Conservation (phyloP, 2,797 vertebrate species). For the Numenius phaeopus region DNA sequence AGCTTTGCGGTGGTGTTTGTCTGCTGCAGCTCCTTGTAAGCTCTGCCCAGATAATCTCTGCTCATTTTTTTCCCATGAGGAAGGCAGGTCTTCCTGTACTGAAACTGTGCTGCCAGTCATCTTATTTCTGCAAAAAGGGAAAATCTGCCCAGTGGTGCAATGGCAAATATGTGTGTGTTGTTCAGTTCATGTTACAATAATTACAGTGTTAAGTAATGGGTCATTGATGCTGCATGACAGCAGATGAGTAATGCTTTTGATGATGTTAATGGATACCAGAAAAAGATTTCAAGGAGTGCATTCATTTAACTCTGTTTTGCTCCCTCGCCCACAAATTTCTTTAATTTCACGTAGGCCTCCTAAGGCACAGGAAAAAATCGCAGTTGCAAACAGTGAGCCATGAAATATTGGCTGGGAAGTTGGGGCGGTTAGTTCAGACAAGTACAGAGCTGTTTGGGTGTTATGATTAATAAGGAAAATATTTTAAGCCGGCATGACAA, state of each 20-base stretch:
- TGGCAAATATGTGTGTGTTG: not conserved
- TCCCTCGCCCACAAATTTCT: not conserved
- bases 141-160: not conserved
- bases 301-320: not conserved
- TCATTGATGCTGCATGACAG: not conserved
- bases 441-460: not conserved
- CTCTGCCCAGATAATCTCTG: not conserved
- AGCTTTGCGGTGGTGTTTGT: accelerated
- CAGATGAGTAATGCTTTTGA: not conserved
- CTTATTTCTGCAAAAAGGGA: not conserved
- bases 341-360: not conserved
- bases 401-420: not conserved
- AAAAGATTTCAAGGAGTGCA: not conserved
- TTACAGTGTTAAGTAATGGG: not conserved
- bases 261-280: not conserved
- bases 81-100: not conserved
- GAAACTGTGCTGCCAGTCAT: not conserved
- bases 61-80: not conserved
- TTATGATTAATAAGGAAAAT: constrained; percentile 53
- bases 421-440: not conserved
- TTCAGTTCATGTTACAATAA: not conserved
- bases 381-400: not conserved
- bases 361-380: not conserved
- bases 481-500: not conserved
- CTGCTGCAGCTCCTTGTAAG: not conserved